Evolutionary conservation across 2,888 invertebrate genomes (phyloP).

Genomic region (Tillus elongatus): DNA sequence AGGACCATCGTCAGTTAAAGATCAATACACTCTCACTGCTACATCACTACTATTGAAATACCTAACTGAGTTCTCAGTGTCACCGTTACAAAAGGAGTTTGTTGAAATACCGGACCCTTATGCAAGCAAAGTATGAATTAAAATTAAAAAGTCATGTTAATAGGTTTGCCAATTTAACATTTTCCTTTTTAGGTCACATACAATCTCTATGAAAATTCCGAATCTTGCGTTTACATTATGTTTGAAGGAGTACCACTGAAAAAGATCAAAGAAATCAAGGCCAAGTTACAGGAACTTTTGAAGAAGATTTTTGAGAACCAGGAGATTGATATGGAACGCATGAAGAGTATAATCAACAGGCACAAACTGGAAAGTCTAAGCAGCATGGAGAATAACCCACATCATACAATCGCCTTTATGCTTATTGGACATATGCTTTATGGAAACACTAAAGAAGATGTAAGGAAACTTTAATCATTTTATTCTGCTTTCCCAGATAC

Average conservation of each 20-base stretch:
- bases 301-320: slow-evolving; percentile 43
- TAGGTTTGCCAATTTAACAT: too few relatives aligned
- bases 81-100: slow-evolving; percentile 74
- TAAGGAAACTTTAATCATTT: slow-evolving; percentile 40
- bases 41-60: slow-evolving; percentile 67
- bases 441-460: slow-evolving; percentile 63
- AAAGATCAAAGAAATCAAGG: slow-evolving; percentile 55
- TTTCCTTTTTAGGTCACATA: slow-evolving; percentile 51
- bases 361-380: slow-evolving; percentile 60
- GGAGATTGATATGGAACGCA: slow-evolving; percentile 64
- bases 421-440: slow-evolving; percentile 78
- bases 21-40: slow-evolving; percentile 53
- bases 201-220: slow-evolving; percentile 63
- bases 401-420: slow-evolving; percentile 65
- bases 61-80: slow-evolving; percentile 76
- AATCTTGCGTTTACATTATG: slow-evolving; percentile 57
- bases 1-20: slow-evolving; percentile 57
- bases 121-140: slow-evolving; percentile 61
- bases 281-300: slow-evolving; percentile 46
- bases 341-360: slow-evolving; percentile 63
- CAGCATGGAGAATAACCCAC: slow-evolving; percentile 66
- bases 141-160: slow-evolving; percentile 7
- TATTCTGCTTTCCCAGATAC: too few relatives aligned
- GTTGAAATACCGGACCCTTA: slow-evolving; percentile 74
- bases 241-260: slow-evolving; percentile 67